A percentile compares a stretch with the other conserved stretches of the same genome.
Evolutionary conservation across 1,140 invertebrate species (phyloP).

Genomic region (Neoseiulus cucumeris): DNA sequence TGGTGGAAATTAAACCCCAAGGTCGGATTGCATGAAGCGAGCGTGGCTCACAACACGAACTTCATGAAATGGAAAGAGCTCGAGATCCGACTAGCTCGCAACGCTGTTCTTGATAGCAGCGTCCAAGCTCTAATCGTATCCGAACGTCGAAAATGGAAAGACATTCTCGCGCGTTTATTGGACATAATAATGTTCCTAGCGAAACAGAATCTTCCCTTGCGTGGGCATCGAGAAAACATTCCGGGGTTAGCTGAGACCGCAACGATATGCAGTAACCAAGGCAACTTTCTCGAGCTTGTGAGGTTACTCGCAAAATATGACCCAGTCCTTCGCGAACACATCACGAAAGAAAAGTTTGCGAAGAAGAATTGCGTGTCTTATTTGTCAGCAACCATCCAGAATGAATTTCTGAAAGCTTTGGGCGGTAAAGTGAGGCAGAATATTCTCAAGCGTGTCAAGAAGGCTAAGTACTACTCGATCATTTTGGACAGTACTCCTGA

Average conservation of each 20-base stretch:
- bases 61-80: constrained; percentile 11
- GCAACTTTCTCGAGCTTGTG: constrained; percentile 16
- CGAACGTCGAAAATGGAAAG: constrained; percentile 5
- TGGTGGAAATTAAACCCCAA: constrained; percentile 11
- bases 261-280: not conserved
- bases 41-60: not conserved
- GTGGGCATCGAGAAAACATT: not conserved
- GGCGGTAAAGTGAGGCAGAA: not conserved
- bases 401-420: constrained; percentile 15
- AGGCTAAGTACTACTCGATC: constrained; percentile 25
- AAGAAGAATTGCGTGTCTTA: constrained; percentile 1
- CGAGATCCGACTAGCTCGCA: too few relatives aligned
- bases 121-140: too few relatives aligned
- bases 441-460: not conserved
- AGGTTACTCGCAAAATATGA: constrained; percentile 16
- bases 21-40: not conserved
- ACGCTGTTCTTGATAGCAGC: too few relatives aligned
- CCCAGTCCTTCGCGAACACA: constrained; percentile 14
- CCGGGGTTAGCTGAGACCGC: not conserved
- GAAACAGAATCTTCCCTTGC: constrained; percentile 12
- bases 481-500: constrained; percentile 27
- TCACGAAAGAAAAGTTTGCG: constrained; percentile 1
- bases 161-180: constrained; percentile 2
- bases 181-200: constrained; percentile 11
- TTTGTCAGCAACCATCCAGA: constrained; percentile 14